Evolutionary conservation across 2,113 vertebrate species (phyloP), one percentile per base, ranked within the genome.

Genomic region (Cephalopterus ornatus): DNA sequence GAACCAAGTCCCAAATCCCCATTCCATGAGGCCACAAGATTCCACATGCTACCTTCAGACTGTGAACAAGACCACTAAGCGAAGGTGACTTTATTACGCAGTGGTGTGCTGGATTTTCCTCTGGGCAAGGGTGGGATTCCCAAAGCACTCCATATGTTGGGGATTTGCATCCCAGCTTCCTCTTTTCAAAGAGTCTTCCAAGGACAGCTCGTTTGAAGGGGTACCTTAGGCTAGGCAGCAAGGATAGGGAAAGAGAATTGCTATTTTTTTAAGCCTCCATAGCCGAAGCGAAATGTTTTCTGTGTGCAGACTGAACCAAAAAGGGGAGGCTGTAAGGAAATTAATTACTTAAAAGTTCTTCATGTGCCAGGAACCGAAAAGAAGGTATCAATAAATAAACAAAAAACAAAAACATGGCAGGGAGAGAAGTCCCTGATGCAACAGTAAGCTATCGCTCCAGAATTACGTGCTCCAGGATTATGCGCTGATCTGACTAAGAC

Each of bases 141-240:
- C 13, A 20, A 42, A 85, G 24, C 1, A 2, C 24, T 71, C 53
- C 5, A 0, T 26, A n/a, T 30, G 27, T 22, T 1, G 2, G 13
- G 41, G 55, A 92, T 93, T 79, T 92, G 52, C 85, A 94, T 80
- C 37, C 53, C 46, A 72, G 70, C 65, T 88, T 88, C 89, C 75
- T 3, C 3, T 46, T 82, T 92, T 72, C 78, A n/a, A 85, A 89
- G 46, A 12, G 41, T 68, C 35, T 85, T 74, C 63, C n/a, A n/a
- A 85, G 32, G 47, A 89, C 10, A 75, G 50, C 13, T 90, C 14
- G 67, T 59, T 41, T 67, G 33, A 94, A 92, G 66, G 84, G 39
- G 10, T 52, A 21, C 11, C 84, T 22, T 62, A 71, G n/a, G 16
- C 61, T 46, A 76, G 66, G 44, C 42, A 74, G n/a, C 27, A 44